phyloP scores from a whole-genome alignment of 1,140 invertebrate genomes.

The Sycophila sp. region DNA sequence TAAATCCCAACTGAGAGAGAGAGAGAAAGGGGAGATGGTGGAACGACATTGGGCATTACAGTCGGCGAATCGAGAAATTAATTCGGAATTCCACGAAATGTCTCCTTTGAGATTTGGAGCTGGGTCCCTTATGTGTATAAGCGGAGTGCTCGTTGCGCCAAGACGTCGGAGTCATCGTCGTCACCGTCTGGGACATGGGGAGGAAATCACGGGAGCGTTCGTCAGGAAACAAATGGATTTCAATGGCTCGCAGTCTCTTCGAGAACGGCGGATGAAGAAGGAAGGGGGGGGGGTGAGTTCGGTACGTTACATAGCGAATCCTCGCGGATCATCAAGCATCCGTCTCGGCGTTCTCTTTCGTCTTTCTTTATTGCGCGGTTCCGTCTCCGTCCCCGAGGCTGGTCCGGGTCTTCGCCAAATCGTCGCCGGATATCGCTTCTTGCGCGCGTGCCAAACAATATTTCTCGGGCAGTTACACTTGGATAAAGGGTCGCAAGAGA shows the following conservation, averaged over 20 bases:
- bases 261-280: no score
- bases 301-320: not conserved
- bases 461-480: constrained; percentile 33
- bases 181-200: not conserved
- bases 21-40: no score
- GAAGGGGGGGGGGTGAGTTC: no score
- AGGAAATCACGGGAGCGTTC: not conserved
- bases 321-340: not conserved
- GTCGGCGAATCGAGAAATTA: not conserved
- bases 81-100: not conserved
- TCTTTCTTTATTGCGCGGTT: not conserved
- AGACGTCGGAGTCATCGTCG: not conserved
- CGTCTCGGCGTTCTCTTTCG: not conserved
- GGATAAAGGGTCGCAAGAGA: constrained; percentile 22
- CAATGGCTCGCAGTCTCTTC: not conserved
- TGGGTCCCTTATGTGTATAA: not conserved
- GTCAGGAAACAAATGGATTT: constrained; percentile 12
- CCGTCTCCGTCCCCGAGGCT: not conserved
- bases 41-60: not conserved
- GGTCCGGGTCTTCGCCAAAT: constrained; percentile 18
- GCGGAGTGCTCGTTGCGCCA: not conserved
- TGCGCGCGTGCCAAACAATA: constrained; percentile 38
- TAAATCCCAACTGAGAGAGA: not conserved
- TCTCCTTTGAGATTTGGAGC: not conserved
- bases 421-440: constrained; percentile 35